These are phyloP conservation scores for Verasper variegatus DNA, from an alignment of 2,113 vertebrate genomes.

Conservation along the genomic window DNA sequence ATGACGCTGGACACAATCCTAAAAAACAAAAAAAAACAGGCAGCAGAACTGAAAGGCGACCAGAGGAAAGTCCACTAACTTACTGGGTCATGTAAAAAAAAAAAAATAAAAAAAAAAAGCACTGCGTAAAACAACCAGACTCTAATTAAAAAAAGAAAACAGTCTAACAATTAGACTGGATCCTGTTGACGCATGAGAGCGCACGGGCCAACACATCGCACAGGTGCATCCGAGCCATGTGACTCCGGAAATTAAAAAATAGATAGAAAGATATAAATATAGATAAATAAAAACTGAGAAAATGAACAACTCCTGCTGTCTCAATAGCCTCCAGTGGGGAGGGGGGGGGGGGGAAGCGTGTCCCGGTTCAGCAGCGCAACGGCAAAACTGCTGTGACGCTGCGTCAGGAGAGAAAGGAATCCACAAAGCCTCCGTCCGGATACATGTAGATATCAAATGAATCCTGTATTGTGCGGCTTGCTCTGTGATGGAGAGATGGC, in stretches of 20 bases:
- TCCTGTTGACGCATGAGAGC: conserved; percentile 2
- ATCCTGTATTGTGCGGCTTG: conserved; percentile 11
- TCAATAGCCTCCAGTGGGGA: conserved; percentile 19
- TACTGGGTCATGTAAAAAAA: background rate
- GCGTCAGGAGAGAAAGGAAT: conserved; percentile 54
- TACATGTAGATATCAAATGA: conserved; percentile 6
- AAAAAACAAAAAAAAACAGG: background rate
- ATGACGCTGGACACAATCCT: background rate
- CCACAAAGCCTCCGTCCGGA: conserved; percentile 22
- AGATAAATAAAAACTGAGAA: conserved; percentile 9
- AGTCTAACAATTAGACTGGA: conserved; percentile 9
- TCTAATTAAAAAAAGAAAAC: background rate
- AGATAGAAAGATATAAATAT: background rate
- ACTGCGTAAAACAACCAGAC: background rate
- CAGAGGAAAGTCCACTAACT: conserved; percentile 7
- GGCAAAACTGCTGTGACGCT: conserved; percentile 30
- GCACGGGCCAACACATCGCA: conserved; percentile 15
- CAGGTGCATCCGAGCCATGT: conserved; percentile 30
- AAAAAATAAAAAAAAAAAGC: background rate
- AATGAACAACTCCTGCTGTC: conserved; percentile 32
- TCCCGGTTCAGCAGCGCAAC: conserved; percentile 63
- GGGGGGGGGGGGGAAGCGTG: background rate
- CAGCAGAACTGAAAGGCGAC: background rate
- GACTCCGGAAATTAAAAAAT: conserved; percentile 9
- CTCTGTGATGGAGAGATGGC: conserved; percentile 35